Base-by-base conservation (phyloP, 2,797 vertebrate species). In the Coranthus polyacanthus region DNA sequence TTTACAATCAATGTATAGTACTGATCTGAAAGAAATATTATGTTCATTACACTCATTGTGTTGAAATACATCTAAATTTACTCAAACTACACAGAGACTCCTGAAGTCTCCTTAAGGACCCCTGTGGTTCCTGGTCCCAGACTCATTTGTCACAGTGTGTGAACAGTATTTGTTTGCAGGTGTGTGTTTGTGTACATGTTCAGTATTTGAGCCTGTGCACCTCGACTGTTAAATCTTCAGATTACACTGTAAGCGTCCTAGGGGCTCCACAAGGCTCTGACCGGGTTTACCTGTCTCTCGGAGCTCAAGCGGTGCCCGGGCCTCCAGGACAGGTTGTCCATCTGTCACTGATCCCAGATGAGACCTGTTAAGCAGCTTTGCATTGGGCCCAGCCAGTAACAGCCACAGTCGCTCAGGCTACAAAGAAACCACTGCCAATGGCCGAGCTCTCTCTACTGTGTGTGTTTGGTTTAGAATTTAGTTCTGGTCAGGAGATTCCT, bases 321-420 rank as follows among this genome's bases (percentile, higher is more conserved):
- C 74, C 77, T 86, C 64, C 75, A 72, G 86, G 77, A 84, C 73
- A 85, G 82, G 70, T 82, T 79, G 82, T 87, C 82, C 83, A 86
- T 86, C 86, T 86, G 87, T 84, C 82, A 85, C 84, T 90, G 88
- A 90, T 87, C 87, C 86, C 79, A 87, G 86, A 86, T 86, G 69
- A 89, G 86, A 81, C 76, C 75, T 74, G 87, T 83, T 91, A 89
- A 89, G 86, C 79, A 85, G 87, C 88, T 90, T 90, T 89, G 58
- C 73, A 85, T 63, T 37, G 58, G 82, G 29, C 61, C 72, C 53
- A 67, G 72, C 60, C 52, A 78, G 82, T 44, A 67, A 42, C 76
- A 79, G 50, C 65, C 65, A 12, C 46, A 73, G 73, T 75, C 41
- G 9, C 73, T 68, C 43, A 16, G 53, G 73, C 73, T 60, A 76